phyloP scores from a whole-genome alignment of 2,113 vertebrate genomes.

The Myodes glareolus region DNA sequence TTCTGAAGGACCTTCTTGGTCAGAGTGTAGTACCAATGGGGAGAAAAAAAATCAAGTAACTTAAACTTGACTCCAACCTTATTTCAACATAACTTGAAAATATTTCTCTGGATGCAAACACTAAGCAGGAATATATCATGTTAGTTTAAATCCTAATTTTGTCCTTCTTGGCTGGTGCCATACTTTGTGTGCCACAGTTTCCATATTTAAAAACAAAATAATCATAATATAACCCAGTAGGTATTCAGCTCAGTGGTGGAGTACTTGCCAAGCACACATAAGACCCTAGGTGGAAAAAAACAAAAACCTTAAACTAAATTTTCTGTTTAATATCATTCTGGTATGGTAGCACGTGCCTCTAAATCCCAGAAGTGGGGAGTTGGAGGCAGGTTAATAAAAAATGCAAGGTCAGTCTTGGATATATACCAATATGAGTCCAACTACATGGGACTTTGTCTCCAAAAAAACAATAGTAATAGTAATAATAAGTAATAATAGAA shows the following conservation, averaged over 20 bases:
- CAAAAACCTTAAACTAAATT: neutral
- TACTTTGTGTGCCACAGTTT: neutral
- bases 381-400: neutral
- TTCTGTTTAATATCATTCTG: neutral
- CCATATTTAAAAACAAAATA: neutral
- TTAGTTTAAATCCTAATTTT: neutral
- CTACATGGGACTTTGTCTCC: neutral
- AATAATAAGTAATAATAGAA: neutral
- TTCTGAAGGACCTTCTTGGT: neutral
- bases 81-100: conserved; percentile 15
- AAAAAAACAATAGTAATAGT: neutral
- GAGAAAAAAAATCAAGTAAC: neutral
- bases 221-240: neutral
- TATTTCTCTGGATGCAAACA: neutral
- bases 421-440: neutral
- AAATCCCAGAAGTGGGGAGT: neutral
- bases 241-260: neutral
- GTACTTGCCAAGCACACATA: neutral
- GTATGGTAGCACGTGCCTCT: neutral
- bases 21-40: neutral
- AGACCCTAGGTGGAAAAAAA: neutral
- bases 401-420: neutral
- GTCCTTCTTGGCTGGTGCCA: neutral
- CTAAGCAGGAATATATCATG: neutral
- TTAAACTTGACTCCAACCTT: neutral